Evolutionary conservation across 2,797 vertebrate species (phyloP).

Genomic region (Betta splendens): DNA sequence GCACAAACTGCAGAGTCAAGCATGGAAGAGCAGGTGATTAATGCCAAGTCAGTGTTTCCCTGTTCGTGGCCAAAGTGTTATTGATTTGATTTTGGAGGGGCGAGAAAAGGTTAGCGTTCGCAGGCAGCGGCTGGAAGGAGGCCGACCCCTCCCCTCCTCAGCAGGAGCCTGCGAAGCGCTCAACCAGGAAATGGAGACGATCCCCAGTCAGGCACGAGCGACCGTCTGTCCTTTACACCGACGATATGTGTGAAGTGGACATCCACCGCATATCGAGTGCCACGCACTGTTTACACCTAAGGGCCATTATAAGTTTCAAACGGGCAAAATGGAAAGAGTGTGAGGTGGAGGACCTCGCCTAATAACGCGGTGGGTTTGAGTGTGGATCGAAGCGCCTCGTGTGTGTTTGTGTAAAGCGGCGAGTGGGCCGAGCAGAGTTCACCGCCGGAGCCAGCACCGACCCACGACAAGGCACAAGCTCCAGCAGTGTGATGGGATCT

Average conservation of each 20-base stretch:
- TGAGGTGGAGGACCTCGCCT: neutral
- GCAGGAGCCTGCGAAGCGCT: slow-evolving; percentile 64
- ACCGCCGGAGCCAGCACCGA: neutral
- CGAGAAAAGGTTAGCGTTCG: slow-evolving; percentile 77
- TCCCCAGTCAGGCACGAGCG: slow-evolving; percentile 64
- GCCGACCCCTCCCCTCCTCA: slow-evolving; percentile 63
- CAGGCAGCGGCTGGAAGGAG: slow-evolving; percentile 65
- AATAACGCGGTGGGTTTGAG: neutral
- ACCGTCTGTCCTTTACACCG: slow-evolving; percentile 64
- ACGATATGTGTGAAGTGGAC: slow-evolving; percentile 73
- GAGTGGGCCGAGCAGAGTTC: neutral
- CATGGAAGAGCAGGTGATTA: slow-evolving; percentile 78
- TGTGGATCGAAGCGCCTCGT: neutral
- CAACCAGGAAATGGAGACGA: slow-evolving; percentile 82
- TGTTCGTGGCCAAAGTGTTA: slow-evolving; percentile 77
- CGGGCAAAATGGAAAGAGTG: slow-evolving; percentile 15
- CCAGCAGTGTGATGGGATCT: too few relatives aligned
- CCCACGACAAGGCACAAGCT: neutral
- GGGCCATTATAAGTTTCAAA: slow-evolving; percentile 38
- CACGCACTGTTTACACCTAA: slow-evolving; percentile 43
- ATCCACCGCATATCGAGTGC: slow-evolving; percentile 64
- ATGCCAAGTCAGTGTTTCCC: slow-evolving; percentile 74
- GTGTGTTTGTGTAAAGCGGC: neutral
- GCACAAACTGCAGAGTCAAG: slow-evolving; percentile 75
- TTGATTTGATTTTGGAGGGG: slow-evolving; percentile 78